These are phyloP conservation scores for Pongo abelii DNA, from an alignment of 2,113 vertebrate species.

Conservation along the genomic window DNA sequence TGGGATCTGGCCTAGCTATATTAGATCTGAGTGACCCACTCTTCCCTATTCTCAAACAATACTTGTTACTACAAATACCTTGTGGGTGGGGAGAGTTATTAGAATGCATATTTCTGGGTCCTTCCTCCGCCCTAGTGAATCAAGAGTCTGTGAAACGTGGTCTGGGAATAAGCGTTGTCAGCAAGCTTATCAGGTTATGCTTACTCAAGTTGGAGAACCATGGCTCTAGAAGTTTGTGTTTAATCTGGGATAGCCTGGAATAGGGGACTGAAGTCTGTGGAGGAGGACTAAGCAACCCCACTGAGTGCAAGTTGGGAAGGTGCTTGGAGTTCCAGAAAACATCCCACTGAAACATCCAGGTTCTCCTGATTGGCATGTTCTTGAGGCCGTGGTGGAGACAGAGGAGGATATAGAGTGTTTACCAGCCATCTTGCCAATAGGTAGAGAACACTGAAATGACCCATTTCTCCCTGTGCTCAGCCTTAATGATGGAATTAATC, in stretches of 20 bases:
- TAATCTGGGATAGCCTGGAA: neutral
- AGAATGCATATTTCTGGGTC: neutral
- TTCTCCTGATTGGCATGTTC: neutral
- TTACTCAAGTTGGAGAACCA: neutral
- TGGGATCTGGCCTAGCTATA: neutral
- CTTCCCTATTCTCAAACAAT: neutral
- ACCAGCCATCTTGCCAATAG: neutral
- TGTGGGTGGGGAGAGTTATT: neutral
- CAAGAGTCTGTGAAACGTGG: neutral
- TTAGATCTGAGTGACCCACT: neutral
- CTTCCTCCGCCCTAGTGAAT: neutral
- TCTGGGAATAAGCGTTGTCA: neutral
- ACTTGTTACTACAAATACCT: neutral
- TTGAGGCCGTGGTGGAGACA: neutral
- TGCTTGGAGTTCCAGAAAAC: neutral
- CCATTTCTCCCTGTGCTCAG: neutral
- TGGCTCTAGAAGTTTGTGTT: neutral
- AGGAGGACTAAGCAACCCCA: neutral
- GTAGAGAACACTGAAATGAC: neutral
- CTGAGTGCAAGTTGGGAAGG: neutral
- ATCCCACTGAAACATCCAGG: neutral
- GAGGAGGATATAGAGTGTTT: neutral
- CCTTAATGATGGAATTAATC: neutral
- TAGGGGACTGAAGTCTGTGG: neutral
- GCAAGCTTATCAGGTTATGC: neutral